Conservation (phyloP, 2,113 vertebrate genomes). For the Vicugna pacos region DNA sequence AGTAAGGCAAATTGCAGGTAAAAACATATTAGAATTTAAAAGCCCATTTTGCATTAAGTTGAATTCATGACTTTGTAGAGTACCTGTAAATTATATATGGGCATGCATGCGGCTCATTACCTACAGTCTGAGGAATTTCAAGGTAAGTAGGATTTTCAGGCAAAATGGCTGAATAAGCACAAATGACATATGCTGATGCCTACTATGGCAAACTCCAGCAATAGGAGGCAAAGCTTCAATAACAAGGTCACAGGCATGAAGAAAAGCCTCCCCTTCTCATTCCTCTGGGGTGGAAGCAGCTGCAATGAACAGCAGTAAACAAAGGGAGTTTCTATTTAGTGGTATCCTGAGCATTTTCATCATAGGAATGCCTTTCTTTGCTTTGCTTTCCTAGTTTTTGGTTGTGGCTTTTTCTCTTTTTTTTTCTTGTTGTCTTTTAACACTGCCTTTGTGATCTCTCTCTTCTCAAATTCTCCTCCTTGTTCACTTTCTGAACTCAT, state of each 20-base stretch:
- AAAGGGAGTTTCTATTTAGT: not conserved
- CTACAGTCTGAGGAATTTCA: conserved; percentile 47
- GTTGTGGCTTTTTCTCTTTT: not conserved
- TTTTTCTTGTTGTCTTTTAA: not conserved
- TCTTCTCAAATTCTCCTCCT: not conserved
- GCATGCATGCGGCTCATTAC: conserved; percentile 26
- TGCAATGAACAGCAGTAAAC: not conserved
- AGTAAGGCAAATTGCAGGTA: not conserved
- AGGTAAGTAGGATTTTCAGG: conserved; percentile 51
- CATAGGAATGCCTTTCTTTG: not conserved
- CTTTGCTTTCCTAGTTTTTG: not conserved
- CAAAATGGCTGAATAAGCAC: conserved; percentile 62
- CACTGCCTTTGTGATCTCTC: not conserved
- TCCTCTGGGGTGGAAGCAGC: not conserved
- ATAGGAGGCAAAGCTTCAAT: not conserved
- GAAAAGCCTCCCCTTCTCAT: not conserved
- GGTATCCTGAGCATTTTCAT: not conserved
- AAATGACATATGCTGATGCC: conserved; percentile 40
- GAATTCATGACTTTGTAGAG: conserved; percentile 63
- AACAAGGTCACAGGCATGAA: conserved; percentile 51
- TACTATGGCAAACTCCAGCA: not conserved
- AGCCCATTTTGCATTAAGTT: conserved; percentile 35
- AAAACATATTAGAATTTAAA: conserved; percentile 46
- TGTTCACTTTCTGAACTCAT: conserved; percentile 41
- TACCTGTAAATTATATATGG: conserved; percentile 69